These are phyloP conservation scores for Xanthia togata DNA, from an alignment of 2,888 invertebrate genomes.

Conservation along the genomic window DNA sequence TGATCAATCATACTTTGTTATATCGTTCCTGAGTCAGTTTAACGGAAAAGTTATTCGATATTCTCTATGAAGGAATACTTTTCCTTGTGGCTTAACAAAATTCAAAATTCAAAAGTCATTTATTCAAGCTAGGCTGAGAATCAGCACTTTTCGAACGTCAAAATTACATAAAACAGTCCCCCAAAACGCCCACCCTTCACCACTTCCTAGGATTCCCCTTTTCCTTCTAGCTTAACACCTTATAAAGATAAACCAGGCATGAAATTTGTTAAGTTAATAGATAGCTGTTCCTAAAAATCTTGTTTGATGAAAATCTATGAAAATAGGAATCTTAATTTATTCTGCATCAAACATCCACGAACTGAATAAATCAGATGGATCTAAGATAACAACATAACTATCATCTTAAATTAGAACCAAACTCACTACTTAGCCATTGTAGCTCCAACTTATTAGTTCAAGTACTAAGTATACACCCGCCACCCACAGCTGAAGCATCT, in stretches of 20 bases:
- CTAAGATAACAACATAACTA: conserved; percentile 13
- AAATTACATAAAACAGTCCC: too few relatives aligned
- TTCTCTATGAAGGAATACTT: not conserved
- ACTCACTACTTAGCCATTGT: conserved; percentile 34
- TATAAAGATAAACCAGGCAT: not conserved
- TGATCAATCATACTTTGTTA: not conserved
- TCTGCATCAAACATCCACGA: not conserved
- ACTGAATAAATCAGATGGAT: conserved; percentile 1
- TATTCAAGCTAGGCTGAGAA: too few relatives aligned
- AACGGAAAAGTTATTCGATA: not conserved
- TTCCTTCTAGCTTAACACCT: not conserved
- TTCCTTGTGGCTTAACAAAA: too few relatives aligned
- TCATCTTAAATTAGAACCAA: conserved; percentile 33
- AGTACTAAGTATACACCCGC: conserved; percentile 39
- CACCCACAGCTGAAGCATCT: conserved; percentile 56
- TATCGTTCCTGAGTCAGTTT: not conserved
- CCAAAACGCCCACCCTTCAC: too few relatives aligned
- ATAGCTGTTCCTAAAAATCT: not conserved
- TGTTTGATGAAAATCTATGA: conserved; percentile 10
- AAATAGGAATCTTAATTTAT: not conserved
- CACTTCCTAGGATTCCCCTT: too few relatives aligned
- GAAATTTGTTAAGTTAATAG: not conserved
- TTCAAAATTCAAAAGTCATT: too few relatives aligned
- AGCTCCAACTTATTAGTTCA: conserved; percentile 40
- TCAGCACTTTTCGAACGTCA: too few relatives aligned